Evolutionary conservation across 2,797 vertebrate genomes (phyloP).

Genomic region (Eulemur coronatus): DNA sequence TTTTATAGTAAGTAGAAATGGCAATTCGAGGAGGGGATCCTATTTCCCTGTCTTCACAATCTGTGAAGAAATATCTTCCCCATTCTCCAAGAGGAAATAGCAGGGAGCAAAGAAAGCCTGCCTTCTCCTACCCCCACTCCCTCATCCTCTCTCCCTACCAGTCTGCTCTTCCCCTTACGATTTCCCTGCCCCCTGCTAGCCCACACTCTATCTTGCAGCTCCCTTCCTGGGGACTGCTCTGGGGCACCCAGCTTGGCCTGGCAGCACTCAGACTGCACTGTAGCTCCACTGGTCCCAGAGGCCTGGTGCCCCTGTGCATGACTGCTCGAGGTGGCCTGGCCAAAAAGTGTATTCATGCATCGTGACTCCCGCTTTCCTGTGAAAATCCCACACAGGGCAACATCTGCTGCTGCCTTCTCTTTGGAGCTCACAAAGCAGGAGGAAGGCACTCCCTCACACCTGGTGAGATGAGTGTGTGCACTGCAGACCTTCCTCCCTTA

Average conservation of each 20-base stretch:
- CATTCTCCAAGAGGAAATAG: neutral
- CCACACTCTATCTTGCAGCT: neutral
- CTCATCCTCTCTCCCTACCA: neutral
- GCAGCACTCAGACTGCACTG: neutral
- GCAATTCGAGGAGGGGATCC: neutral
- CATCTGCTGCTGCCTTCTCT: neutral
- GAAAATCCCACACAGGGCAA: neutral
- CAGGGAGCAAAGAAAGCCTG: neutral
- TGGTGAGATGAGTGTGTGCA: neutral
- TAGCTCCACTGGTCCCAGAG: neutral
- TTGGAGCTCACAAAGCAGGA: neutral
- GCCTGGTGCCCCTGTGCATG: too few relatives aligned
- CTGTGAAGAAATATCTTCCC: neutral
- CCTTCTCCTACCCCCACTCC: neutral
- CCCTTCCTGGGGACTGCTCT: neutral
- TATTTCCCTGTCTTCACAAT: neutral
- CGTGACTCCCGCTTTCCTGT: neutral
- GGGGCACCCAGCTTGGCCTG: too few relatives aligned
- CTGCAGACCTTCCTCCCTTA: neutral
- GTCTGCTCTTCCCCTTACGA: neutral
- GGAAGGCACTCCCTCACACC: neutral
- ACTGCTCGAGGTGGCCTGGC: neutral
- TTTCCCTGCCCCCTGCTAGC: neutral
- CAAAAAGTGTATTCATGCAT: accelerated
- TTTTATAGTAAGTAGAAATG: too few relatives aligned